Evolutionary conservation across 2,888 invertebrate genomes (phyloP).

Genomic region (Harpagoxenus sublaevis): DNA sequence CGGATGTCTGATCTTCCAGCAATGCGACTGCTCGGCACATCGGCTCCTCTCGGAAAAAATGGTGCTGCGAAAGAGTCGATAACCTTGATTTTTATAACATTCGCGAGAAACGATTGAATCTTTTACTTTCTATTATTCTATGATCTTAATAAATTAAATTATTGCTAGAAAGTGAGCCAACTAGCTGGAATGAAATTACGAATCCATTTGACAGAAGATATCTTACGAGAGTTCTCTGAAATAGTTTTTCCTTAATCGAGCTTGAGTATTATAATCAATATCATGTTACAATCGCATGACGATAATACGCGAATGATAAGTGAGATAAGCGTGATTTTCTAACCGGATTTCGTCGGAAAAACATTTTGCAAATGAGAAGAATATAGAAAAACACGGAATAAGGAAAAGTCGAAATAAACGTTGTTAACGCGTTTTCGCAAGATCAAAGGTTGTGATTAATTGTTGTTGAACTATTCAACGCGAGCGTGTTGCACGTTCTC

Average conservation of each 20-base stretch:
- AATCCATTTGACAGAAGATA: background rate
- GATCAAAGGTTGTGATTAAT: background rate
- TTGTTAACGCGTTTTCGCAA: background rate
- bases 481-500: background rate
- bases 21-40: slow-evolving; percentile 78
- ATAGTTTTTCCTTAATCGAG: background rate
- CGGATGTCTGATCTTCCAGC: slow-evolving; percentile 73
- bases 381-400: background rate
- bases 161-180: background rate
- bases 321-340: background rate
- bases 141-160: background rate
- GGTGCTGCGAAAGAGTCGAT: slow-evolving; percentile 70
- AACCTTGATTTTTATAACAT: slow-evolving; percentile 2
- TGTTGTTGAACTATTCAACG: background rate
- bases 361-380: background rate
- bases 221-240: background rate
- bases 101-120: background rate
- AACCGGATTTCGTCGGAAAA: background rate
- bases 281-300: background rate
- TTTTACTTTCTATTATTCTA: background rate
- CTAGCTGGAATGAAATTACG: background rate
- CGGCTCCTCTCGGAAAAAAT: slow-evolving; percentile 79
- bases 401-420: background rate
- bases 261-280: background rate
- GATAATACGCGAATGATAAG: background rate